Conservation (phyloP, 2,113 vertebrate species). For the Gymnogyps californianus region DNA sequence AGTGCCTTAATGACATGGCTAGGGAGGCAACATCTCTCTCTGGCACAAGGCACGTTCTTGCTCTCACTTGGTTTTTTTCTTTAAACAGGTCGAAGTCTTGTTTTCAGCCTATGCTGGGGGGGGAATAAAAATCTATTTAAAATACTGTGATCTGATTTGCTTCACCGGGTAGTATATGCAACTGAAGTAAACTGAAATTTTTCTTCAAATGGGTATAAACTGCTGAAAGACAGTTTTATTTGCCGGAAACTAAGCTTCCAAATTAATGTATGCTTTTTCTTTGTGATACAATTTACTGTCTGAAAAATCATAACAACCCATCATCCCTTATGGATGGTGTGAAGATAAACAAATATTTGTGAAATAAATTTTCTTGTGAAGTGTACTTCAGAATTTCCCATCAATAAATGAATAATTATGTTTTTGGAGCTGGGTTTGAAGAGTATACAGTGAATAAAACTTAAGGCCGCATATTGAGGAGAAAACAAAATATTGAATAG, state of each 20-base stretch:
- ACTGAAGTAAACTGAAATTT: neutral
- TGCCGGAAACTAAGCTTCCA: neutral
- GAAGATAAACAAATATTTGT: constrained; percentile 45
- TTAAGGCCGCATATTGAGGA: neutral
- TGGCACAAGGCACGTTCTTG: neutral
- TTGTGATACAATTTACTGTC: neutral
- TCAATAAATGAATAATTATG: neutral
- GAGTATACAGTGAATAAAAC: neutral
- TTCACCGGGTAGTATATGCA: neutral
- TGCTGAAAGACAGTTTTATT: neutral
- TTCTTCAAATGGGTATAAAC: neutral
- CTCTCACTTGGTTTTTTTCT: neutral
- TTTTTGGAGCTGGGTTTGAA: neutral
- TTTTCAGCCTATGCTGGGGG: neutral
- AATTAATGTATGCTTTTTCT: neutral
- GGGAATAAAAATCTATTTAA: neutral
- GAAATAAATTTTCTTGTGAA: constrained; percentile 9
- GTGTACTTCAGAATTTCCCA: constrained; percentile 19
- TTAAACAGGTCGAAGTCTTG: neutral
- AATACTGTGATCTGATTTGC: neutral
- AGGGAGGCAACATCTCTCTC: neutral
- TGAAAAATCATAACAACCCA: neutral
- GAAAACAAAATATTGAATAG: constrained; percentile 10
- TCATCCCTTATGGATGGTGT: neutral
- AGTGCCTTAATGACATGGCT: neutral